Conservation (phyloP, 1,140 invertebrate genomes). For the Arion vulgaris region DNA sequence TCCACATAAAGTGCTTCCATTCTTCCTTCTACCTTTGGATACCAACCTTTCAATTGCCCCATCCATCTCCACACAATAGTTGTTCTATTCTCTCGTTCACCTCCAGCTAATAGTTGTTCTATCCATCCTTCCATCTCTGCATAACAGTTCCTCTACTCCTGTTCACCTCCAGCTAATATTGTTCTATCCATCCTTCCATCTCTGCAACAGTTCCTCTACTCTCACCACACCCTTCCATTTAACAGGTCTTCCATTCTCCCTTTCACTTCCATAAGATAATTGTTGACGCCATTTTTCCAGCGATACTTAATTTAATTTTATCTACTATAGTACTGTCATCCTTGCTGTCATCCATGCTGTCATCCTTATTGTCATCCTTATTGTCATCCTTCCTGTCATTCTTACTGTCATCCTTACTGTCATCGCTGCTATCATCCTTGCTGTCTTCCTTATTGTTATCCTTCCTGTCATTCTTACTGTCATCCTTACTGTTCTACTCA, state of each 20-base stretch:
- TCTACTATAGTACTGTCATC: not conserved
- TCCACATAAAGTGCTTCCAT: too few species aligned
- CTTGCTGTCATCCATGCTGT: not conserved
- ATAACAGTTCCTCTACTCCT: too few species aligned
- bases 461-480: not conserved
- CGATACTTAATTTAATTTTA: not conserved
- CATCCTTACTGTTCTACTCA: not conserved
- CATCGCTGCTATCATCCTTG: conserved; percentile 1
- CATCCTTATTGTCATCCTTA: not conserved
- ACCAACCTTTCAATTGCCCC: too few species aligned
- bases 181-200: too few species aligned
- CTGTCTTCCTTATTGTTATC: not conserved
- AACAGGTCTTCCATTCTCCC: not conserved
- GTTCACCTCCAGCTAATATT: too few species aligned
- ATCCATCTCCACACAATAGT: too few species aligned
- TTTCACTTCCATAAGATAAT: not conserved
- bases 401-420: not conserved
- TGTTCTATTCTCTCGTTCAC: too few species aligned
- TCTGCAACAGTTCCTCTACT: too few species aligned
- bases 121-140: too few species aligned
- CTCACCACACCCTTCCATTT: not conserved
- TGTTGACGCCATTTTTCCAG: not conserved
- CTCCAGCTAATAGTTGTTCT: too few species aligned
- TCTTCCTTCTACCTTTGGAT: too few species aligned
- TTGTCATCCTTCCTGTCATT: not conserved